A percentile compares a stretch with the other conserved stretches of the same genome.
These are phyloP conservation scores for Henricia sp. DNA, from an alignment of 53 echinoderm and acorn worm species.

Conservation along the genomic window DNA sequence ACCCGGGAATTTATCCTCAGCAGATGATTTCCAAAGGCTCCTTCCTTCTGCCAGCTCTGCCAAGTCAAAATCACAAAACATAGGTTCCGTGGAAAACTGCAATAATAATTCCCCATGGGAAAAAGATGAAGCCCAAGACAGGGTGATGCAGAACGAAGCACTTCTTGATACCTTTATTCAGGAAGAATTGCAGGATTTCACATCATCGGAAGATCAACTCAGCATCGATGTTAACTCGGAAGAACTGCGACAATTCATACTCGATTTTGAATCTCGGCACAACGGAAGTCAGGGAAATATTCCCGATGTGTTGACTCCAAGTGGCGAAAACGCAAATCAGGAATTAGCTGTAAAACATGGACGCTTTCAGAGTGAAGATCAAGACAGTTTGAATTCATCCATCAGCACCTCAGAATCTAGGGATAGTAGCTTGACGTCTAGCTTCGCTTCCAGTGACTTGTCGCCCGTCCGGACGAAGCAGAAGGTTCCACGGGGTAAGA, in stretches of 20 bases:
- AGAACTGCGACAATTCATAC: slow-evolving; percentile 75
- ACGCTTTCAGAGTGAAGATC: slow-evolving; percentile 45
- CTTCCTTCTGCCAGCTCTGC: slow-evolving; percentile 39
- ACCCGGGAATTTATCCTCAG: slow-evolving; percentile 1
- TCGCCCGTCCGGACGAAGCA: slow-evolving; percentile 48
- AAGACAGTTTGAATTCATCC: slow-evolving; percentile 61
- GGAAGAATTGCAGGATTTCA: slow-evolving; percentile 9
- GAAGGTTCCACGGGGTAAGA: slow-evolving; percentile 62
- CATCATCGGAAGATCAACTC: slow-evolving; percentile 57
- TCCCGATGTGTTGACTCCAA: background rate
- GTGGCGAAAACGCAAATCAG: background rate
- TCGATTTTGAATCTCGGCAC: slow-evolving; percentile 61
- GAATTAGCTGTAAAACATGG: background rate
- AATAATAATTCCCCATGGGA: slow-evolving; percentile 10
- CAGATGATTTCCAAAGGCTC: slow-evolving; percentile 30
- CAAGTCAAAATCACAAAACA: slow-evolving; percentile 1
- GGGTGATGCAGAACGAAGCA: slow-evolving; percentile 58
- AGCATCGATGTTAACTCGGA: slow-evolving; percentile 76
- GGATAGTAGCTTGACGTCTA: slow-evolving; percentile 62
- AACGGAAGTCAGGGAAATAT: background rate
- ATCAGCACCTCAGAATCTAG: slow-evolving; percentile 71
- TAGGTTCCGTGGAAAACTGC: background rate
- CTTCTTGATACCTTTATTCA: slow-evolving; percentile 50
- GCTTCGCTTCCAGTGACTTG: slow-evolving; percentile 52
- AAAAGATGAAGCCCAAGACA: background rate